Evolutionary conservation across 2,113 vertebrate genomes (phyloP).

Genomic region (Romanogobio albipinnatus): DNA sequence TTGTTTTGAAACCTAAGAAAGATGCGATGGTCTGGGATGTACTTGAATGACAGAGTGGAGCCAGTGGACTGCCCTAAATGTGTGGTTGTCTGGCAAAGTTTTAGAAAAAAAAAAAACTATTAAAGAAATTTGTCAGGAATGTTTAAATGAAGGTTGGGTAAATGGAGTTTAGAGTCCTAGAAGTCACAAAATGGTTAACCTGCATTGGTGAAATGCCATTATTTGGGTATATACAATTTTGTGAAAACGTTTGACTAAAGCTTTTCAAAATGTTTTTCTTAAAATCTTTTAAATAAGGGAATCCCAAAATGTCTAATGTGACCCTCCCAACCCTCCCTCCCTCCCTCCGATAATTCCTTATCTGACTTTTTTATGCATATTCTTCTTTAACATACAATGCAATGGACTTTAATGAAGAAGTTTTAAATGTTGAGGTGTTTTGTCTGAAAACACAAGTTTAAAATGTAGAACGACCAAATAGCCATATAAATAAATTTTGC

Average conservation of each 20-base stretch:
- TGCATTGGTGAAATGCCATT: constrained; percentile 27
- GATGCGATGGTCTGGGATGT: constrained; percentile 59
- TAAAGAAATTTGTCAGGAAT: constrained; percentile 28
- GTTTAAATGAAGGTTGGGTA: constrained; percentile 58
- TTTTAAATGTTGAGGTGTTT: constrained; percentile 70
- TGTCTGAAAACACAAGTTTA: constrained; percentile 52
- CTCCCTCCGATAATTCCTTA: constrained; percentile 30
- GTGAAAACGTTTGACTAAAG: constrained; percentile 49
- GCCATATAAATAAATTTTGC: constrained; percentile 73
- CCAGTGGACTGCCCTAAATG: constrained; percentile 18
- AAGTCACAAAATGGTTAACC: constrained; percentile 18
- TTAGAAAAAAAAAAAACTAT: constrained; percentile 27
- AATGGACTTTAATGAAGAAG: constrained; percentile 70
- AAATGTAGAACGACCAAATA: constrained; percentile 70
- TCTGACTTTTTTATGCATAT: constrained; percentile 46
- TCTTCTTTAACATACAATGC: constrained; percentile 72
- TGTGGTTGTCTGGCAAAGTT: constrained; percentile 24
- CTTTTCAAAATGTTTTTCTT: constrained; percentile 10
- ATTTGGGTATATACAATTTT: constrained; percentile 45
- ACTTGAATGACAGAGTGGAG: constrained; percentile 59
- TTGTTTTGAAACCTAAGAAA: constrained; percentile 76
- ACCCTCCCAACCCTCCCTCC: constrained; percentile 64
- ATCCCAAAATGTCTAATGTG: constrained; percentile 69
- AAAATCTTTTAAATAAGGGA: constrained; percentile 66
- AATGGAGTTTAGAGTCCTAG: constrained; percentile 24